These are phyloP conservation scores for Amazona vittata DNA, from an alignment of 2,113 vertebrate species.

Conservation along the genomic window DNA sequence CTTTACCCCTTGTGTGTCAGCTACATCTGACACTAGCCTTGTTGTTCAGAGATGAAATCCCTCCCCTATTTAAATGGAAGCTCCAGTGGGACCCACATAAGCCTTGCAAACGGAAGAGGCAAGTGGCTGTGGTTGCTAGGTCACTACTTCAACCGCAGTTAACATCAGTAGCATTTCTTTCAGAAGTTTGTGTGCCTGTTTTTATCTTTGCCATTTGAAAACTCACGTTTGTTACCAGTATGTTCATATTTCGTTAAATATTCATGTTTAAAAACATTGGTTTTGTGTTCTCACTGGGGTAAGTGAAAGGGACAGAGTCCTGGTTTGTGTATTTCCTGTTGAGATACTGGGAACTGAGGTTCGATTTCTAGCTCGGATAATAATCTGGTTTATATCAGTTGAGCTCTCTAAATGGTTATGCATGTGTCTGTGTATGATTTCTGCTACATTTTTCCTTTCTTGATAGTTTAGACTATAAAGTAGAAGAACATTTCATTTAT, in stretches of 20 bases:
- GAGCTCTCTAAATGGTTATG: neutral
- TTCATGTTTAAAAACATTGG: neutral
- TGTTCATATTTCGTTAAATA: neutral
- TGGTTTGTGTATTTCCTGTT: neutral
- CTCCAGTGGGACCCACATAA: slow-evolving; percentile 39
- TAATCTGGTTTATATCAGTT: neutral
- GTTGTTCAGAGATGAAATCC: slow-evolving; percentile 61
- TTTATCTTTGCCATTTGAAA: neutral
- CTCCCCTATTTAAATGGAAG: slow-evolving; percentile 54
- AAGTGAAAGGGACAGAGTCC: neutral
- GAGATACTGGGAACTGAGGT: neutral
- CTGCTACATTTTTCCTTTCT: neutral
- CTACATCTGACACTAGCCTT: slow-evolving; percentile 55
- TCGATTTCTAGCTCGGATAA: neutral
- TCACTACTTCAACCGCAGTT: neutral
- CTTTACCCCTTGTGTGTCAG: slow-evolving; percentile 63
- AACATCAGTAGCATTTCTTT: neutral
- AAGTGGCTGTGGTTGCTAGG: neutral
- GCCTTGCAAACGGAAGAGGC: neutral
- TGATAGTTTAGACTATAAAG: neutral
- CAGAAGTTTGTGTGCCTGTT: neutral
- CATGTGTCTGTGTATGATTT: neutral
- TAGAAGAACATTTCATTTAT: neutral
- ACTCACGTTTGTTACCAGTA: neutral
- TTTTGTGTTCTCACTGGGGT: neutral